Evolutionary conservation across 2,797 vertebrate genomes (phyloP).

Genomic region (Pelochelys cantorii): DNA sequence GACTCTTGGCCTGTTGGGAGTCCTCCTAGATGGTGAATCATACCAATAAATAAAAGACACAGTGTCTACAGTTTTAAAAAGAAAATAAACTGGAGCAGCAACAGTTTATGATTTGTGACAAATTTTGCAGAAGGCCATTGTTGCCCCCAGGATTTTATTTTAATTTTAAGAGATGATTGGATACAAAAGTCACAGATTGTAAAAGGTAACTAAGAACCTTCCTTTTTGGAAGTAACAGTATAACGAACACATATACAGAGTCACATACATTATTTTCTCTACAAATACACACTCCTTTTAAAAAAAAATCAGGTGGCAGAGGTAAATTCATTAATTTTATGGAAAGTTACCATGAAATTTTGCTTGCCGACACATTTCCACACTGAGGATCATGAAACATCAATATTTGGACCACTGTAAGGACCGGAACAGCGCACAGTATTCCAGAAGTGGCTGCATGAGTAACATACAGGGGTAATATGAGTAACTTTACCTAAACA

Average conservation of each 20-base stretch:
- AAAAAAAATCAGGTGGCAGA: background rate
- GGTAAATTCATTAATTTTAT: background rate
- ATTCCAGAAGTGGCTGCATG: background rate
- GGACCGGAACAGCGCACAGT: background rate
- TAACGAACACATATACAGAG: background rate
- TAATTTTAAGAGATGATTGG: slow-evolving; percentile 13
- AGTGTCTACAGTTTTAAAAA: slow-evolving; percentile 4
- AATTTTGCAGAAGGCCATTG: background rate
- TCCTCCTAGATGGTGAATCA: background rate
- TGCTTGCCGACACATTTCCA: background rate
- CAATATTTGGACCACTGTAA: background rate
- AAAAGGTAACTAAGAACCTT: background rate
- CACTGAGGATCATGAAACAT: background rate
- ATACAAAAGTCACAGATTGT: background rate
- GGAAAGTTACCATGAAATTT: background rate
- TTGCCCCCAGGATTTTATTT: background rate
- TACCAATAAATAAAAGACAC: slow-evolving; percentile 17
- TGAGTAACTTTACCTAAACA: background rate
- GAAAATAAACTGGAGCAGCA: slow-evolving; percentile 16
- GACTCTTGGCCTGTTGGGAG: background rate
- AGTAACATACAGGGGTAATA: background rate
- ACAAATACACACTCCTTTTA: background rate
- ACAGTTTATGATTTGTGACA: slow-evolving; percentile 1
- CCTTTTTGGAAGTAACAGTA: background rate
- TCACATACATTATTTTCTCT: background rate